Evolutionary conservation across 2,797 vertebrate species (phyloP), one percentile per base, ranked within the genome.

Genomic region (Scleropages formosus): DNA sequence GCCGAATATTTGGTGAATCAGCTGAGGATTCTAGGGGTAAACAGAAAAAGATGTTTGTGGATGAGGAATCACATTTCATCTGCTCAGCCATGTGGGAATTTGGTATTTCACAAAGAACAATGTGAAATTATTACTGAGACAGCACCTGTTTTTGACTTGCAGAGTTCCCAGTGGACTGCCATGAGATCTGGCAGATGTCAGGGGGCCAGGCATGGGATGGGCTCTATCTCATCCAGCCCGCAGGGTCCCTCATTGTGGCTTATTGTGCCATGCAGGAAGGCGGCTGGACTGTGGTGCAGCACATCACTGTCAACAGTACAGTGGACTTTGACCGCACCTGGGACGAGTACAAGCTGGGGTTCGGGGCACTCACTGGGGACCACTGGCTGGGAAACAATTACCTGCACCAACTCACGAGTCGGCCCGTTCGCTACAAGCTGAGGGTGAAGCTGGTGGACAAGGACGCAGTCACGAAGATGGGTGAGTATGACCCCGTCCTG

Each of bases 371-470:
- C 71, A 87, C 83, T 0, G 91, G 91, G 1, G 93, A 94, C 82
- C 93, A 94, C 83, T 96, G 95, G 95, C 87, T 96, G 62, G 95
- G 95, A 61, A 96, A 96, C 31, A 88, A 96, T 77, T 90, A 93
- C 69, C 89, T 94, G 71, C 88, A 94, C 78, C 88, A 90, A 73
- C 84, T 96, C 74, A 95, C 93, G 3, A 80, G 51, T 1, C 90
- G 91, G 47, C 88, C 91, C 0, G 81, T 81, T 0, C 87, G 64
- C 64, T 93, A 94, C 26, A 88, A 85, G 68, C 91, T 96, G 39
- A 91, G 92, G 71, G 77, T 96, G 46, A 96, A 95, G 78, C 89
- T 96, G 12, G 93, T 96, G 78, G 91, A 92, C 77, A 74, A 77
- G 26, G 90, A 94, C 0, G 92, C 89, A 3, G 46, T 91, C 79